These are phyloP conservation scores for Synaphobranchus kaupii DNA, from an alignment of 2,797 vertebrate genomes.

Conservation along the genomic window DNA sequence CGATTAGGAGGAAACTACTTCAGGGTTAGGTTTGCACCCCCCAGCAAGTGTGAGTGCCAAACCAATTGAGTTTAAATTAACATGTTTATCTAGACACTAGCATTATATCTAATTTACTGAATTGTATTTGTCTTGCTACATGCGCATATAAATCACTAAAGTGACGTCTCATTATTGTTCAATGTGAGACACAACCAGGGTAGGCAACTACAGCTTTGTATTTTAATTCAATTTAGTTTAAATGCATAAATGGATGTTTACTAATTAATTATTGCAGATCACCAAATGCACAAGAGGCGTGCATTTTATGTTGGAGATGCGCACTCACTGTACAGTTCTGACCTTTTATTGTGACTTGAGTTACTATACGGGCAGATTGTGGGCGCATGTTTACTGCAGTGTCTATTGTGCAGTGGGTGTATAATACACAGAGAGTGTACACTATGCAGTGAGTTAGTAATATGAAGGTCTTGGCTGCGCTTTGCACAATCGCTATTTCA, in stretches of 20 bases:
- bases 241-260: neutral
- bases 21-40: neutral
- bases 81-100: neutral
- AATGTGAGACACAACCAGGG: neutral
- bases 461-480: neutral
- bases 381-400: neutral
- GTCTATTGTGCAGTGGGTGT: neutral
- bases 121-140: neutral
- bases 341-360: neutral
- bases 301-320: neutral
- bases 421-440: neutral
- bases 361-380: neutral
- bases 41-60: neutral
- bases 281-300: neutral
- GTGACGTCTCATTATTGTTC: neutral
- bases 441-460: neutral
- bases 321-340: neutral
- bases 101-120: neutral
- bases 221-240: too few species aligned
- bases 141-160: neutral
- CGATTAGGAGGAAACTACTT: constrained; percentile 26
- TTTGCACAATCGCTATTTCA: neutral
- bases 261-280: neutral
- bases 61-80: neutral
- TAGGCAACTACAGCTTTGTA: neutral